A percentile compares a stretch with the other conserved stretches of the same genome.
phyloP scores from a whole-genome alignment of 2,113 vertebrate genomes.

The Heterotilapia buettikoferi region DNA sequence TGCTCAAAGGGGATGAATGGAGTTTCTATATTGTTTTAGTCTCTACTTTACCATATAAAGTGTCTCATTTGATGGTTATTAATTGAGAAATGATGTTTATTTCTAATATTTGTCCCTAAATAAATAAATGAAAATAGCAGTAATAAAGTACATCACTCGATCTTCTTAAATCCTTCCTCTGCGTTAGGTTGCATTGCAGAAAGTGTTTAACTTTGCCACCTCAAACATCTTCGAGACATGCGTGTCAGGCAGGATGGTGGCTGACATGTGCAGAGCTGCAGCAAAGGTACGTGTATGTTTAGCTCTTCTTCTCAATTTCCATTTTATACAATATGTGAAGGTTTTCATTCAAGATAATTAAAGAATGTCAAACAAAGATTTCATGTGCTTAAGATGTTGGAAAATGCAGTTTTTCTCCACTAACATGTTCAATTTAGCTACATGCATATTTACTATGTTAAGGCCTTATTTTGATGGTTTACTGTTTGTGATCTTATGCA shows the following conservation, averaged over 20 bases:
- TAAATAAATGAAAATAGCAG: background rate
- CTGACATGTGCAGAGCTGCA: conserved; percentile 94
- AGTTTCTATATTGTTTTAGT: background rate
- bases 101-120: background rate
- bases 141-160: background rate
- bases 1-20: background rate
- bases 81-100: background rate
- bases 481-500: background rate
- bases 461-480: background rate
- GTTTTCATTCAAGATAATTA: background rate
- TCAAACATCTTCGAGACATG: conserved; percentile 97
- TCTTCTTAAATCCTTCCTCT: background rate
- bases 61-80: background rate
- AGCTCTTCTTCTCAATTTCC: background rate
- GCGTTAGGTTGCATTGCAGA: conserved; percentile 86
- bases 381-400: background rate
- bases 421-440: background rate
- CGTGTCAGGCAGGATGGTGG: conserved; percentile 96
- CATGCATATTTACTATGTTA: background rate
- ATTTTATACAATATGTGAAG: background rate
- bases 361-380: background rate
- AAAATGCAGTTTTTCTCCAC: background rate
- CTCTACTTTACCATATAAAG: background rate
- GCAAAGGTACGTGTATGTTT: conserved; percentile 76
- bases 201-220: conserved; percentile 90